Evolutionary conservation across 2,113 vertebrate genomes (phyloP).

Genomic region (Alexandromys fortis): DNA sequence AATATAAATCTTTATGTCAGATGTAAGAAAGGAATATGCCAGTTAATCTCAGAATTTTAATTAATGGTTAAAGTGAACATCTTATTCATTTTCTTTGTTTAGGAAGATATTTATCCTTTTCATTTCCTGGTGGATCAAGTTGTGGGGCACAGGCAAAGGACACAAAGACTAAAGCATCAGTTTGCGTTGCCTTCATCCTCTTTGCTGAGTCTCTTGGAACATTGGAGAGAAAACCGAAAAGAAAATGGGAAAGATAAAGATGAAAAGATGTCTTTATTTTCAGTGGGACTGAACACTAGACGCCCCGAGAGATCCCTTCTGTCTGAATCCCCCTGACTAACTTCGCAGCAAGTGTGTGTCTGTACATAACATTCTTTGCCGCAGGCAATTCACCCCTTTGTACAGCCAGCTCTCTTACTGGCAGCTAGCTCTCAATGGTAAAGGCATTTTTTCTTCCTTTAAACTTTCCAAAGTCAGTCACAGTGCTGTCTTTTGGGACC

Average conservation of each 20-base stretch:
- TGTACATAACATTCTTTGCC: not conserved
- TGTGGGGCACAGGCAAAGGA: not conserved
- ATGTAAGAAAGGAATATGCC: not conserved
- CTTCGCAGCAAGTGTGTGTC: not conserved
- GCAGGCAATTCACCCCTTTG: not conserved
- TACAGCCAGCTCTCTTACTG: not conserved
- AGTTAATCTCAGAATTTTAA: constrained; percentile 33
- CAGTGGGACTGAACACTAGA: not conserved
- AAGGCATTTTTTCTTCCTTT: not conserved
- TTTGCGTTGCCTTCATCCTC: not conserved
- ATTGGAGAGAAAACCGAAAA: not conserved
- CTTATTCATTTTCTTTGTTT: not conserved
- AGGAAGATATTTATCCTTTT: not conserved
- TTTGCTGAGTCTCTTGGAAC: not conserved
- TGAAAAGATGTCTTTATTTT: not conserved
- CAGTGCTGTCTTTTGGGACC: not conserved
- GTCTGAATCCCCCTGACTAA: not conserved
- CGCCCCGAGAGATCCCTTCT: not conserved
- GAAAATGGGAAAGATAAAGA: not conserved
- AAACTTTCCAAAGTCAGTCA: not conserved
- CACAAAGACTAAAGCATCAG: not conserved
- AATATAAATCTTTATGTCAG: not conserved
- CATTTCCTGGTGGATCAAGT: not conserved
- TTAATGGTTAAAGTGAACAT: constrained; percentile 30
- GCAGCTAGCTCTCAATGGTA: not conserved